Conservation (phyloP, 2,888 invertebrate genomes). For the Argyra leucocephala region DNA sequence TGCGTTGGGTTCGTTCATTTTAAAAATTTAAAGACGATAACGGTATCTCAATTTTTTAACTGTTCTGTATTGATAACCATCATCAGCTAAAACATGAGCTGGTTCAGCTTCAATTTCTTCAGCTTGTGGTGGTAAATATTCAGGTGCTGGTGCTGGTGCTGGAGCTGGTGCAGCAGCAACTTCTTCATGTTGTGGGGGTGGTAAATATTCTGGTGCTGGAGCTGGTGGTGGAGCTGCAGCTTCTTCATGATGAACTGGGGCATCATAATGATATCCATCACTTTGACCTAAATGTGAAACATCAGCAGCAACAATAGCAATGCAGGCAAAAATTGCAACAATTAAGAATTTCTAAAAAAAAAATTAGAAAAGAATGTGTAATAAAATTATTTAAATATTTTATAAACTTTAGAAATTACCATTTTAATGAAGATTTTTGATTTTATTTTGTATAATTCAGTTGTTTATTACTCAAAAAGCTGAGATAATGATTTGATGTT, state of each 20-base stretch:
- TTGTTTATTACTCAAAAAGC: background rate
- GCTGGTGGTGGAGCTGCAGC: background rate
- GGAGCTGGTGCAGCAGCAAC: conserved; percentile 12
- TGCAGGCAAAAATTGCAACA: background rate
- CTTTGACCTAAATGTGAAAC: background rate
- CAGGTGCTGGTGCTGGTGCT: background rate
- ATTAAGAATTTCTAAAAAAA: background rate
- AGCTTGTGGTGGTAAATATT: too few species aligned
- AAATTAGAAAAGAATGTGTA: too few species aligned
- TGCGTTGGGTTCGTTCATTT: too few species aligned
- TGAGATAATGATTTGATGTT: background rate
- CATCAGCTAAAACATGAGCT: too few species aligned
- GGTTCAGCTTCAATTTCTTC: background rate
- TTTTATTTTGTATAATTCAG: too few species aligned
- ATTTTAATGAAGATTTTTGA: background rate
- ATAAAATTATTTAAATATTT: too few species aligned
- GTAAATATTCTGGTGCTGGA: background rate
- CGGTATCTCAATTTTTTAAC: too few species aligned
- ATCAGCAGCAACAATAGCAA: background rate
- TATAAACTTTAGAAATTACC: too few species aligned
- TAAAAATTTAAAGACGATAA: too few species aligned
- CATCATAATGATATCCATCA: background rate
- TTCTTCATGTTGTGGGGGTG: background rate
- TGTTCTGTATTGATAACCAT: too few species aligned
- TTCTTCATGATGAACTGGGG: background rate